Evolutionary conservation across 2,797 vertebrate genomes (phyloP).

Genomic region (Champsocephalus esox): DNA sequence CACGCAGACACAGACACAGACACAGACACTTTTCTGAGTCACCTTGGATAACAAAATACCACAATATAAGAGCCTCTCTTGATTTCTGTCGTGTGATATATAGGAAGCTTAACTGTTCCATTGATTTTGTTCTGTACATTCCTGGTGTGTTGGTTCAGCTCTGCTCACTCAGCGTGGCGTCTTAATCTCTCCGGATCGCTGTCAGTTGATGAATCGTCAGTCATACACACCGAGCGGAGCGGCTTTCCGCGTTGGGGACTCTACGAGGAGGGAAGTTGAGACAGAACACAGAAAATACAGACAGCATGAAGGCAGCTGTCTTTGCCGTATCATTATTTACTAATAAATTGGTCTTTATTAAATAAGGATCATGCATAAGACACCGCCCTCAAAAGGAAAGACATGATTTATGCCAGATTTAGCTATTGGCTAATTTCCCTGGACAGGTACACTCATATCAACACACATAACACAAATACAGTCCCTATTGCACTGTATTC

Average conservation of each 20-base stretch:
- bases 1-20: no score
- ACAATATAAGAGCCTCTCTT: slow-evolving; percentile 49
- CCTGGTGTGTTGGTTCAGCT: slow-evolving; percentile 59
- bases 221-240: slow-evolving; percentile 46
- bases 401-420: no score
- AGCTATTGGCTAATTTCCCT: no score
- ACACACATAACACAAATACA: no score
- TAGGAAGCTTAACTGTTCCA: slow-evolving; percentile 66
- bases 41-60: slow-evolving; percentile 47
- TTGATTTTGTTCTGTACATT: slow-evolving; percentile 62
- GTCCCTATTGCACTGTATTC: no score
- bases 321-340: neutral
- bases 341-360: no score
- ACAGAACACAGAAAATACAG: slow-evolving; percentile 36
- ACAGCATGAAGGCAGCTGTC: neutral
- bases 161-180: slow-evolving; percentile 55
- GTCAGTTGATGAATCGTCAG: slow-evolving; percentile 69
- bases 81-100: slow-evolving; percentile 61
- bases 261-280: slow-evolving; percentile 29
- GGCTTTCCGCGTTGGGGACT: slow-evolving; percentile 51
- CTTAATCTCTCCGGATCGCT: slow-evolving; percentile 67
- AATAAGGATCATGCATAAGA: no score
- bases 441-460: no score
- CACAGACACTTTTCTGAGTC: slow-evolving; percentile 57
- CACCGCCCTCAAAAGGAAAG: no score